Evolutionary conservation across 2,113 vertebrate genomes (phyloP).

Genomic region (Potamarius usumacintae): DNA sequence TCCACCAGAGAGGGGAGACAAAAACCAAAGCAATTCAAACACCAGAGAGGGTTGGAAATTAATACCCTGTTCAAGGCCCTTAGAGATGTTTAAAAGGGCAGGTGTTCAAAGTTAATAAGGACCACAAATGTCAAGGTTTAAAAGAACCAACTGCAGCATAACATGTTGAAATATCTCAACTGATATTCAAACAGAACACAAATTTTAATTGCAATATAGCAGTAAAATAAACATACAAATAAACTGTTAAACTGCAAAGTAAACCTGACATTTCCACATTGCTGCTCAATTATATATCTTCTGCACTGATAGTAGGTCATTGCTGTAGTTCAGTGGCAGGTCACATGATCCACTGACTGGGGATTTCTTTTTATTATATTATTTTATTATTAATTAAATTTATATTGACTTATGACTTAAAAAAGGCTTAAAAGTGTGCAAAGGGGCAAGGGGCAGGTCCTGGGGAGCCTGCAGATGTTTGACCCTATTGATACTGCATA

Average conservation of each 20-base stretch:
- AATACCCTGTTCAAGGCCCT: neutral
- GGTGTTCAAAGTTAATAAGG: conserved; percentile 3
- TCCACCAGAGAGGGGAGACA: conserved; percentile 24
- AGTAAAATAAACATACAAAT: neutral
- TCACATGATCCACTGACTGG: neutral
- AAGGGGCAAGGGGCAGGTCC: neutral
- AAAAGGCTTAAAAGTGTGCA: neutral
- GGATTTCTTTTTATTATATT: neutral
- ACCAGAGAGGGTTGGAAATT: neutral
- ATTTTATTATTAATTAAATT: neutral
- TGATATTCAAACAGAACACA: neutral
- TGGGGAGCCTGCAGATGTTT: neutral
- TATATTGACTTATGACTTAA: neutral
- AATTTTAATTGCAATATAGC: neutral
- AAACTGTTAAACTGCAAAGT: neutral
- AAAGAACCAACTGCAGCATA: neutral
- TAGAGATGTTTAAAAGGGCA: neutral
- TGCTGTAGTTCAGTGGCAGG: neutral
- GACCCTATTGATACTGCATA: neutral
- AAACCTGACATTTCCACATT: neutral
- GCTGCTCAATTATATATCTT: neutral
- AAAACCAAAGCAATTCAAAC: neutral
- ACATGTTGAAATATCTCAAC: neutral
- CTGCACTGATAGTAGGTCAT: neutral
- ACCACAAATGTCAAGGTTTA: neutral